Evolutionary conservation across 2,797 vertebrate genomes (phyloP), one percentile per base, ranked within the genome.

Genomic region (Semotilus atromaculatus): DNA sequence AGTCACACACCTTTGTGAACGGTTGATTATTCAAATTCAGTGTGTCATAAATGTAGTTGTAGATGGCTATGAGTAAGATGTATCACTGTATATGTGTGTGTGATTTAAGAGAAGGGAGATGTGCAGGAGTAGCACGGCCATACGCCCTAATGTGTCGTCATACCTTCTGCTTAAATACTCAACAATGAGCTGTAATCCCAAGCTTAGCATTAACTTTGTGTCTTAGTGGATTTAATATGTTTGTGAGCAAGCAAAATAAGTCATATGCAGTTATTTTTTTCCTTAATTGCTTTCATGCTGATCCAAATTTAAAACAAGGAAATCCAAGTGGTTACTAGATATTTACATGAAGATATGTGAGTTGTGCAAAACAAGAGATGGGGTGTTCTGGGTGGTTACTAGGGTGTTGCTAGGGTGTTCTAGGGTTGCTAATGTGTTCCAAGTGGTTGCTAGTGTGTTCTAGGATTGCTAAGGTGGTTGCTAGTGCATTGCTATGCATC

Each of bases 171-270:
- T 86, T 85, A 86, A 48, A 23, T 68, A 26, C 58, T 34, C 51
- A 77, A 77, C 76, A 83, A 72, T 75, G 73, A 87, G 77, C 40
- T 43, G 48, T 87, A 84, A 89, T 89, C 84, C 81, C 71, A 43
- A 82, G 58, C 34, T 86, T 79, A 84, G 81, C 72, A 74, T 67
- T 77, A 55, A 80, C 73, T 83, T 67, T 76, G 80, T 80, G 70
- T 87, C 64, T 81, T 51, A 34, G 40, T 72, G 76, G 34, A 85
- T 66, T 83, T 72, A 55, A 80, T 34, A n/a, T 68, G 26, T 31
- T 18, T 82, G 31, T 74, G 36, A 45, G 45, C 16, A n/a, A 62
- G 51, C 26, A 45, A 75, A 68, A 62, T 45, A 29, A 74, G 67
- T 48, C 55, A 64, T 74, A 45, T 66, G 73, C 68, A n/a, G 53